Base-by-base conservation (phyloP, 2,113 vertebrate genomes). In the Ammodytes marinus region DNA sequence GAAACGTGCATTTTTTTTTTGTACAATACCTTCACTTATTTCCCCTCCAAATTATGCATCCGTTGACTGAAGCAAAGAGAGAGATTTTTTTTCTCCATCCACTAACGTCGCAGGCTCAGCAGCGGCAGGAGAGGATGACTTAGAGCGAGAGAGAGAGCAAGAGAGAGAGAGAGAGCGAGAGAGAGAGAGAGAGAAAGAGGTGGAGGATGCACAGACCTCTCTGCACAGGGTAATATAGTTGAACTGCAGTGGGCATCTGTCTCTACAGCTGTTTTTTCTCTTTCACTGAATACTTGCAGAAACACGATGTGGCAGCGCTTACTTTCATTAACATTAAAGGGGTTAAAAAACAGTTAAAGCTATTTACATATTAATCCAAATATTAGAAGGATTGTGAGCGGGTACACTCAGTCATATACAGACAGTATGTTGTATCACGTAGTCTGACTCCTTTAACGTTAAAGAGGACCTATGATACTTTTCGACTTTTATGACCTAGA, bases 31-130 rank as follows among this genome's bases (percentile, higher is more conserved):
- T 93, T 88, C 17, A 74, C 54, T 84, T 66, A 49, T 82, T 81
- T 76, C 76, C 73, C 65, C 74, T 78, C 74, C 64, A 61, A 67
- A 82, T 59, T 5, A 67, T 35, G 72, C 76, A 82, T 87, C 80
- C 72, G 69, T 69, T 81, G 83, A 71, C 67, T 70, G 87, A 60
- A 85, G 77, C 76, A 59, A 61, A 80, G 52, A 79, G 66, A 63
- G 77, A 69, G 68, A 76, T 74, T 49, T 79, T 39, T 80, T 84
- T 76, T 73, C 52, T 9, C 12, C 82, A 80, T 87, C 89, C 85
- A 79, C 76, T 75, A 84, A 73, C 93, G 92, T 90, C 86, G 92
- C 85, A 90, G 90, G 82, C 84, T 89, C 80, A 84, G 86, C 90
- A 91, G 79, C 80, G 87, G 76, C 74, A 79, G 66, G 86, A 91